phyloP scores from a whole-genome alignment of 2,113 vertebrate genomes.

The Proteles cristata region DNA sequence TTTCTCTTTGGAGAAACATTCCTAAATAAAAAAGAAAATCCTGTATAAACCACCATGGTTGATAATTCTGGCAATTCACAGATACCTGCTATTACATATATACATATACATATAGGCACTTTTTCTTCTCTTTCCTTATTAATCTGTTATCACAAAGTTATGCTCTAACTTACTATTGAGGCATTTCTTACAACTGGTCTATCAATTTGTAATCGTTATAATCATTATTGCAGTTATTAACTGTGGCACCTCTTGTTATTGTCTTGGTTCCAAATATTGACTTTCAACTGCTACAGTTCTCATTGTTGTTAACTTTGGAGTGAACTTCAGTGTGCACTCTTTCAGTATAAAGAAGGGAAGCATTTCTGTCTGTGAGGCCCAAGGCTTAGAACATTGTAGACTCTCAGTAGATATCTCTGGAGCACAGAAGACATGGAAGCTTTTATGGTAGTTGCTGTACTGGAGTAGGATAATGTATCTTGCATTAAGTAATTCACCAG shows the following conservation, averaged over 20 bases:
- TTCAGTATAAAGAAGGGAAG: not conserved
- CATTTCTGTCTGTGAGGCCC: not conserved
- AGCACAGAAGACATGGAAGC: not conserved
- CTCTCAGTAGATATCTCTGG: not conserved
- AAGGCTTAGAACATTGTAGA: not conserved
- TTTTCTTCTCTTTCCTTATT: not conserved
- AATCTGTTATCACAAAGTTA: not conserved
- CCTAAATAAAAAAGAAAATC: not conserved
- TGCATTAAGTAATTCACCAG: not conserved
- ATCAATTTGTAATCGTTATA: not conserved
- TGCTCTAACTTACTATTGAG: not conserved
- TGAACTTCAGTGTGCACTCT: not conserved
- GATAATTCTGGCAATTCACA: not conserved
- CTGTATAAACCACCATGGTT: not conserved
- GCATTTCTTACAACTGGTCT: not conserved
- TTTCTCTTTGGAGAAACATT: not conserved
- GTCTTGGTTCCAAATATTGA: not conserved
- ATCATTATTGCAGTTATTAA: not conserved
- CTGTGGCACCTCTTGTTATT: not conserved
- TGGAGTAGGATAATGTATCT: not conserved
- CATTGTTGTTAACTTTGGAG: not conserved
- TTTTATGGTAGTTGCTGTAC: not conserved
- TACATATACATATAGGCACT: too few relatives aligned
- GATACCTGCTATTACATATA: not conserved
- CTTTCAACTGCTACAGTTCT: not conserved